Base-by-base conservation (phyloP, 2,113 vertebrate genomes). In the Herpailurus yagouaroundi region DNA sequence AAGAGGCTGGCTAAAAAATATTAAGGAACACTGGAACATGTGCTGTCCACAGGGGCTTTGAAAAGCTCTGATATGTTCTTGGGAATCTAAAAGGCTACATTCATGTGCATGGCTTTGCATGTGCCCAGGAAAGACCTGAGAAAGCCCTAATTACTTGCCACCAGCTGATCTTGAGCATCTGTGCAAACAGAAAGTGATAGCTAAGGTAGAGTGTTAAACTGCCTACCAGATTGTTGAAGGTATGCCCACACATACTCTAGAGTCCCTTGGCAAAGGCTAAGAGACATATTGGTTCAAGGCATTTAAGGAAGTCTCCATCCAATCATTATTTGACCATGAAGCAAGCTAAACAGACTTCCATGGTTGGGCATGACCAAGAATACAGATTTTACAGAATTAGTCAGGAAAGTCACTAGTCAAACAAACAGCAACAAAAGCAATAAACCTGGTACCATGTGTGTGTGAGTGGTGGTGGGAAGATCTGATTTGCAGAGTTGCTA, bases 291-390 rank as follows among this genome's bases (percentile, higher is more conserved):
- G 77, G 69, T 52, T 91, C 50, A 52, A 68, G 36, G 50, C 16
- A 41, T 82, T 91, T 73, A 48, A 83, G 63, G 92, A 96, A 89
- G 84, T 94, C 64, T 86, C 57, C 25, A 12, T 77, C 23, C 27
- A 73, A 48, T 48, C 71, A n/a, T 38, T 80, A 52, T 76, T 31
- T 94, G 68, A 71, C 57, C 21, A 31, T 27, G 31, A 45, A 83
- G 41, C 27, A 76, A 95, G 86, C 68, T 69, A 50, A 79, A 63
- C 12, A 66, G 60, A 96, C 71, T 84, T 91, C 15, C 45, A 63
- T 83, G 83, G 36, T 50, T 66, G 16, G 21, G 69, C 31, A 66
- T 33, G 52, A 94, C 19, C 71, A 36, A 55, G 55, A 92, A 80
- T 60, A 41, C 16, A 89, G 64, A 89, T 57, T 80, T 84, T 66